Percentiles rank a stretch among this genome's conserved stretches.
These are phyloP conservation scores for Ligdia adustata DNA, from an alignment of 2,888 invertebrate species.

Conservation along the genomic window DNA sequence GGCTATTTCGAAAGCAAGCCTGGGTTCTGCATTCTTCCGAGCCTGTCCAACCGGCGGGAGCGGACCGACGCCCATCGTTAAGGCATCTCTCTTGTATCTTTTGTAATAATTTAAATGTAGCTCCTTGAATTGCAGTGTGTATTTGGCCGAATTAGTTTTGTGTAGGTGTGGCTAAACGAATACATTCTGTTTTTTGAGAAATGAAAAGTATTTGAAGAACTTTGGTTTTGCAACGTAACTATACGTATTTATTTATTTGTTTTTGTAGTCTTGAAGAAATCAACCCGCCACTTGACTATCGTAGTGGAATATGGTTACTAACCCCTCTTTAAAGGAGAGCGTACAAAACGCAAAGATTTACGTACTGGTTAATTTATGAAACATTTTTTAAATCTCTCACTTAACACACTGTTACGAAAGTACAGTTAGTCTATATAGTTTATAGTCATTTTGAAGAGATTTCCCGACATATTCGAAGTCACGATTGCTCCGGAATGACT, in stretches of 20 bases:
- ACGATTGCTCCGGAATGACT: slow-evolving; percentile 29
- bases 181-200: no score
- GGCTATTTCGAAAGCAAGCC: slow-evolving; percentile 74
- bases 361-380: no score
- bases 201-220: no score
- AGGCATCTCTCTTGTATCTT: slow-evolving; percentile 32
- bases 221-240: no score
- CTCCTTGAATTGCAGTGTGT: slow-evolving; percentile 29
- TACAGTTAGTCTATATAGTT: no score
- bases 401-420: not conserved
- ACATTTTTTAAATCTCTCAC: not conserved
- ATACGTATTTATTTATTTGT: no score
- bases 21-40: slow-evolving; percentile 74
- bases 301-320: no score
- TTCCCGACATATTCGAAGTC: slow-evolving; percentile 19
- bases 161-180: not conserved
- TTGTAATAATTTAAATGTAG: slow-evolving; percentile 33
- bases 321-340: no score
- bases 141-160: slow-evolving; percentile 10
- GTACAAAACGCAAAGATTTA: no score
- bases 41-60: slow-evolving; percentile 71
- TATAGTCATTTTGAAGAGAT: slow-evolving; percentile 1
- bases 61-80: slow-evolving; percentile 41
- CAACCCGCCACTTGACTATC: no score
- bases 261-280: no score